Conservation (phyloP, 2,888 invertebrate genomes). For the Penaeus monodon region DNA sequence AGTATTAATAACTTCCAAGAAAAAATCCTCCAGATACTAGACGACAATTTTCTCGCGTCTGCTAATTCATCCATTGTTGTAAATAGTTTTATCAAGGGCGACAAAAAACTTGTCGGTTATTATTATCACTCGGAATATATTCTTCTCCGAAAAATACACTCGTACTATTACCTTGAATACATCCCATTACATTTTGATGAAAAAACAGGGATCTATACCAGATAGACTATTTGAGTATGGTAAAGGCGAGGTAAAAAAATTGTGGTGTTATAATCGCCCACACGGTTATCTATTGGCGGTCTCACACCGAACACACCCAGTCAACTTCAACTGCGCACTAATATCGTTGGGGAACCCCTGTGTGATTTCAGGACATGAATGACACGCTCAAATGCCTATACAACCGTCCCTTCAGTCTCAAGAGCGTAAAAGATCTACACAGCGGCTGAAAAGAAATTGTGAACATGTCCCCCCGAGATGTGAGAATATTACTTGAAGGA, state of each 20-base stretch:
- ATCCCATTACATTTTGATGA: not conserved
- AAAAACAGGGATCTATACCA: not conserved
- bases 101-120: not conserved
- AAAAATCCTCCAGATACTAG: not conserved
- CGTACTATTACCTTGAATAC: not conserved
- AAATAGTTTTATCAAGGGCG: not conserved
- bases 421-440: too few species aligned
- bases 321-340: not conserved
- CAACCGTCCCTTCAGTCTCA: not conserved
- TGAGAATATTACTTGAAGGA: not conserved
- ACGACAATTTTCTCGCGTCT: not conserved
- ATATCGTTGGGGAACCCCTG: not conserved
- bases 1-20: not conserved
- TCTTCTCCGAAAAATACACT: not conserved
- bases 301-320: not conserved
- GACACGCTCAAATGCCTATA: not conserved
- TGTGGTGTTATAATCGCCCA: not conserved
- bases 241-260: not conserved
- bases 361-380: not conserved
- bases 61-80: not conserved
- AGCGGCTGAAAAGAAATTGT: not conserved
- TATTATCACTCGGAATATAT: slow-evolving; percentile 5
- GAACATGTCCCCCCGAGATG: not conserved
- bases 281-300: not conserved
- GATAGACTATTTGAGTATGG: not conserved